Base-by-base conservation (phyloP, 2,888 invertebrate genomes). In the Drosophila sordidula region DNA sequence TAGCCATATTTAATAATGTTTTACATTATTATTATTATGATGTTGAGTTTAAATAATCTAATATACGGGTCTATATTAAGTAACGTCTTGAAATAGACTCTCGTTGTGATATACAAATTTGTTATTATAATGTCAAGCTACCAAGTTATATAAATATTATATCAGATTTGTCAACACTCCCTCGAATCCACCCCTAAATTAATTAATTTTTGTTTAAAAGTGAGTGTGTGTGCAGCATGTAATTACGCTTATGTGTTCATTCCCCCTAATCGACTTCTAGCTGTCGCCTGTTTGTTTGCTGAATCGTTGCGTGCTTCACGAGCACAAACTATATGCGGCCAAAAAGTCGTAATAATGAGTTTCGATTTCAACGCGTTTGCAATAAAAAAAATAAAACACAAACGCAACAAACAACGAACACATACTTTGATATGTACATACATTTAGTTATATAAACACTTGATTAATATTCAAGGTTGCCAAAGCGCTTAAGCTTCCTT, bases 391-490 rank as follows among this genome's bases (percentile, higher is more conserved):
- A 12, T 18, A 9, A 18, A 4, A 22, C 46, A 47, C 22, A 59
- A 62, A 56, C 51, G 59, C 36, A 52, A 39, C 50, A 59, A 70
- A 58, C 51, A 50, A 29, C 55, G 22, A 42, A 54, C 61, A 59
- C 49, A 57, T 46, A 49, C 11, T 54, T n/a, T 41, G 45, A 49
- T 71, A 55, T 58, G 26, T 39, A 51, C 39, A 61, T 36, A n/a
- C 26, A 46, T 25, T 41, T 55, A 22, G 57, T 50, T 74, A 64
- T 64, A 74, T 50, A 65, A 74, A 70, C 54, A 57, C 52, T 67
- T 75, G 61, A 75, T 75, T 75, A 55, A 61, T 51, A 71, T 75
- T 75, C 75, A 75, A 75, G 75, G 75, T 71, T 75, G 57, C 4
- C 46, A 34, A 22, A 29, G 57, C 59, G 45, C 18, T 63, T 51